phyloP scores from a whole-genome alignment of 1,140 invertebrate species.

The Drosophila serrata region DNA sequence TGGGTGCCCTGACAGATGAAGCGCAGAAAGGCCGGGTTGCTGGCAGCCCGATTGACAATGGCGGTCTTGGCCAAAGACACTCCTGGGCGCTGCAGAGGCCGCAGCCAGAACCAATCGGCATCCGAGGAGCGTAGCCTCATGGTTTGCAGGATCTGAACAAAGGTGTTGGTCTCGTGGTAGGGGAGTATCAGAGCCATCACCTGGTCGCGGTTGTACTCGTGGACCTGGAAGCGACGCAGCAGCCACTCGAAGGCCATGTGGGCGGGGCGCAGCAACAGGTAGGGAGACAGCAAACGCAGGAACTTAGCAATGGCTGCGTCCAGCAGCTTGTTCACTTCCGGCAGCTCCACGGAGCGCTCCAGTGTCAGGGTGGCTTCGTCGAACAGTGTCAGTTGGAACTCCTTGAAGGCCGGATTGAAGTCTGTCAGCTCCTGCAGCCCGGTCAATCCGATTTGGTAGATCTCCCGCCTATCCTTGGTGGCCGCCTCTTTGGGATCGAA shows the following conservation, averaged over 20 bases:
- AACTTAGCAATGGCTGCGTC: slow-evolving; percentile 93
- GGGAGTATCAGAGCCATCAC: slow-evolving; percentile 93
- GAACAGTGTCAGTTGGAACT: slow-evolving; percentile 93
- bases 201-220: slow-evolving; percentile 93
- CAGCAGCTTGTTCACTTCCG: slow-evolving; percentile 91
- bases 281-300: slow-evolving; percentile 93
- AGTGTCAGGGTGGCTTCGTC: slow-evolving; percentile 90
- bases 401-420: slow-evolving; percentile 89
- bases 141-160: slow-evolving; percentile 93
- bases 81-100: slow-evolving; percentile 90
- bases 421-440: slow-evolving; percentile 93
- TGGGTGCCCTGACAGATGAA: slow-evolving; percentile 90
- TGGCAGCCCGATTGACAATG: slow-evolving; percentile 90
- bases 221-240: slow-evolving; percentile 94
- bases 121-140: slow-evolving; percentile 88
- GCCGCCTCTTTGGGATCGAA: slow-evolving; percentile 96
- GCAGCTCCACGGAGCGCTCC: slow-evolving; percentile 92
- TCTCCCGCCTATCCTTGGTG: slow-evolving; percentile 91
- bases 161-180: slow-evolving; percentile 96
- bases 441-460: slow-evolving; percentile 93
- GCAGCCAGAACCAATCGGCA: slow-evolving; percentile 93
- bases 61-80: slow-evolving; percentile 89
- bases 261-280: slow-evolving; percentile 92
- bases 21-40: slow-evolving; percentile 90
- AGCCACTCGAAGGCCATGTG: slow-evolving; percentile 98